phyloP scores from a whole-genome alignment of 1,140 invertebrate genomes.

The Meloidogyne chitwoodi region DNA sequence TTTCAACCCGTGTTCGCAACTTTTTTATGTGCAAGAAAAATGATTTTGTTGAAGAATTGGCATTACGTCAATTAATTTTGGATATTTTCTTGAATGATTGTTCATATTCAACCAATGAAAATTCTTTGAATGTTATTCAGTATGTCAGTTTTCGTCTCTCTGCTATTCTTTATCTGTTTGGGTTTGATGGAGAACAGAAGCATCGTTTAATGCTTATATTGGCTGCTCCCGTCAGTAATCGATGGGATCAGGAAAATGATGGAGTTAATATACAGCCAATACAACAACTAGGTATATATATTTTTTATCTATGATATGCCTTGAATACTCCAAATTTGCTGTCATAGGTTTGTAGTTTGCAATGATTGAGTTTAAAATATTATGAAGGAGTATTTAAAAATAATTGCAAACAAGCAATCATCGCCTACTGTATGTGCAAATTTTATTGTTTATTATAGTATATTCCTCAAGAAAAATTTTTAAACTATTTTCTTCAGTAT shows the following conservation, averaged over 20 bases:
- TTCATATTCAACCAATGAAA: background rate
- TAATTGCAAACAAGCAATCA: too few relatives aligned
- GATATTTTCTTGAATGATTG: constrained; percentile 16
- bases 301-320: background rate
- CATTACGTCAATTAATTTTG: constrained; percentile 17
- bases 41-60: constrained; percentile 16
- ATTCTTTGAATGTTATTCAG: background rate
- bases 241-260: background rate
- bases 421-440: too few relatives aligned
- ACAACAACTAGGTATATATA: background rate
- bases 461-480: too few relatives aligned
- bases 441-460: too few relatives aligned
- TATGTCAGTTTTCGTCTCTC: constrained; percentile 17
- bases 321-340: too few relatives aligned
- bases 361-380: too few relatives aligned
- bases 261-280: background rate
- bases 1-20: background rate
- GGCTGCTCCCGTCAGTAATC: constrained; percentile 10
- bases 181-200: background rate
- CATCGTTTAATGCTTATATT: constrained; percentile 18
- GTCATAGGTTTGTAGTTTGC: too few relatives aligned
- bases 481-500: too few relatives aligned
- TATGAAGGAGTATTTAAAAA: too few relatives aligned
- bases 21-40: constrained; percentile 8
- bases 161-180: constrained; percentile 18